Percentiles rank a stretch among this genome's conserved stretches.
These are phyloP conservation scores for Silvanus unidentatus DNA, from an alignment of 2,888 invertebrate species.

Conservation along the genomic window DNA sequence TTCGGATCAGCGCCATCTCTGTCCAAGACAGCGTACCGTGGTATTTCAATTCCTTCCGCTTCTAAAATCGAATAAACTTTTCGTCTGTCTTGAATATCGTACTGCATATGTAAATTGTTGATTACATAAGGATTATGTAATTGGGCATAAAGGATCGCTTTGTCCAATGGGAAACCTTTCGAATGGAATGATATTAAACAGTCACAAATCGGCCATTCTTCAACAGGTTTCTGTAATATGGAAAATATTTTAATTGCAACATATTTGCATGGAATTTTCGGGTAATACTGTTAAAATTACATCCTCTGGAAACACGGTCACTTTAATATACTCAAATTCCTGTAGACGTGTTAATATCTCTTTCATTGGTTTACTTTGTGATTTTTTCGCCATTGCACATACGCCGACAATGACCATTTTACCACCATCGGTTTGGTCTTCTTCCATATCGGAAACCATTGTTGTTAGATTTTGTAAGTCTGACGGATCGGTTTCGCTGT, in stretches of 20 bases:
- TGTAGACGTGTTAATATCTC: conserved; percentile 93
- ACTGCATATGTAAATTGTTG: conserved; percentile 98
- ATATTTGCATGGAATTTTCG: neutral
- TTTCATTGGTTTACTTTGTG: conserved; percentile 98
- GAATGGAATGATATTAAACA: conserved; percentile 98
- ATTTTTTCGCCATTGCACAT: conserved; percentile 99
- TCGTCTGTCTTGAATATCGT: conserved; percentile 91
- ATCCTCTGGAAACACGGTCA: conserved; percentile 92
- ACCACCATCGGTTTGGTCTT: conserved; percentile 52
- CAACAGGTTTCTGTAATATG: conserved; percentile 78
- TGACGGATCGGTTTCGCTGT: conserved; percentile 52
- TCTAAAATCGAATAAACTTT: conserved; percentile 93
- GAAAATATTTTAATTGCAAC: no score
- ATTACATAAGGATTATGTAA: conserved; percentile 93
- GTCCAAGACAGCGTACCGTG: conserved; percentile 93
- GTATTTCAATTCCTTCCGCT: conserved; percentile 93
- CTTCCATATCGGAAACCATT: conserved; percentile 43
- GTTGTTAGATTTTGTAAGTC: no score
- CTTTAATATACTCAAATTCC: conserved; percentile 94
- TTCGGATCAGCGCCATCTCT: conserved; percentile 88
- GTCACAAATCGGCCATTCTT: conserved; percentile 97
- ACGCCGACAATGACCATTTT: conserved; percentile 96
- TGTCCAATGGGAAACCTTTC: conserved; percentile 96
- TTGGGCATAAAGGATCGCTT: conserved; percentile 94
- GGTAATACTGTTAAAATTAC: conserved; percentile 77